These are phyloP conservation scores for Labrus mixtus DNA, from an alignment of 2,113 vertebrate genomes.

Conservation along the genomic window DNA sequence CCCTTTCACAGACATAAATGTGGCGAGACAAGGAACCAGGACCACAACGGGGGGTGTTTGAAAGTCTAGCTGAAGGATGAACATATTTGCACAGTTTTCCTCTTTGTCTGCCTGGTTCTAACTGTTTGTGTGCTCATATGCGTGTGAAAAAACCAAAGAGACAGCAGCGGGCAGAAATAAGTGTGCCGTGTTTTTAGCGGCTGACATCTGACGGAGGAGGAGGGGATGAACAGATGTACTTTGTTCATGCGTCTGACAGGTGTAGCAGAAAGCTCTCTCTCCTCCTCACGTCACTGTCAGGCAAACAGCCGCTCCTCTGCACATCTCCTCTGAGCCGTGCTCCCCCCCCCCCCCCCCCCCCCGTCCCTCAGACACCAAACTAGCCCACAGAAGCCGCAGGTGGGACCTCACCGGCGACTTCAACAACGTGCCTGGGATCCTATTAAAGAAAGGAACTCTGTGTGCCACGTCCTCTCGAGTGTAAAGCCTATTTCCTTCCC, in stretches of 20 bases:
- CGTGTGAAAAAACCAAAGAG: constrained; percentile 38
- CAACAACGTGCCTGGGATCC: constrained; percentile 49
- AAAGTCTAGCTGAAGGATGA: constrained; percentile 7
- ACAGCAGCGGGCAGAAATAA: constrained; percentile 35
- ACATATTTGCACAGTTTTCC: constrained; percentile 1
- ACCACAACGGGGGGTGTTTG: too few species aligned
- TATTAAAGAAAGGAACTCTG: constrained; percentile 54
- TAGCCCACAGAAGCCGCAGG: constrained; percentile 35
- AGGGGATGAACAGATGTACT: constrained; percentile 71
- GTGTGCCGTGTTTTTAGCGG: constrained; percentile 33
- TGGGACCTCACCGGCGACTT: constrained; percentile 55
- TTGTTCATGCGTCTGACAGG: constrained; percentile 73
- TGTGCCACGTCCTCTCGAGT: constrained; percentile 66
- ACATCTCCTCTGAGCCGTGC: constrained; percentile 41
- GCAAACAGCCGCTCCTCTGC: constrained; percentile 23
- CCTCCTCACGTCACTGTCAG: constrained; percentile 46
- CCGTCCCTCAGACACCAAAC: constrained; percentile 36
- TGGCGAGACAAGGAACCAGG: too few species aligned
- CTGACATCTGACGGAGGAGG: constrained; percentile 55
- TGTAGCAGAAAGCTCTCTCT: constrained; percentile 60
- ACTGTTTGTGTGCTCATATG: not conserved
- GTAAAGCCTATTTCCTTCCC: constrained; percentile 77
- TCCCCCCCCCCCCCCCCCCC: constrained; percentile 20
- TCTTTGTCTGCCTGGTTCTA: not conserved
- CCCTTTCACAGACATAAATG: not conserved